Evolutionary conservation across 2,888 invertebrate species (phyloP).

Genomic region (Trichacis sp.): DNA sequence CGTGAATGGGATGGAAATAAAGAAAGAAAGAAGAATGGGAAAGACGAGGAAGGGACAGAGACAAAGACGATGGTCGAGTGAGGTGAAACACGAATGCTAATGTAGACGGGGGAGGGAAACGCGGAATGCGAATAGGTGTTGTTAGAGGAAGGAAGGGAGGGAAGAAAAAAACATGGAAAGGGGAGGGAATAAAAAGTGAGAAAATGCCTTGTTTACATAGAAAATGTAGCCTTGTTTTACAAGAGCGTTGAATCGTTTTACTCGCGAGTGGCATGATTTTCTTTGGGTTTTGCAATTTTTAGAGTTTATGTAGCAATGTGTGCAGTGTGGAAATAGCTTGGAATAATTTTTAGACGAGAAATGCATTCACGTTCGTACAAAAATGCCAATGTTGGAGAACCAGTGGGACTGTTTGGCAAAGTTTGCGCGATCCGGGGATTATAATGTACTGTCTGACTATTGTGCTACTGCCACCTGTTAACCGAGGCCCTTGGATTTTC

Average conservation of each 20-base stretch:
- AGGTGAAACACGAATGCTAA: slow-evolving; percentile 38
- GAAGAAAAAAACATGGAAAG: slow-evolving; percentile 11
- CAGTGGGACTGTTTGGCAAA: not conserved
- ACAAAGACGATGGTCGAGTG: slow-evolving; percentile 21
- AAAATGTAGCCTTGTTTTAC: slow-evolving; percentile 18
- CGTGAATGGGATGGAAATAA: slow-evolving; percentile 46
- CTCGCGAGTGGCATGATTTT: slow-evolving; percentile 7
- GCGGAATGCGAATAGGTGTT: slow-evolving; percentile 35
- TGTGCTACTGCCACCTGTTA: slow-evolving; percentile 4
- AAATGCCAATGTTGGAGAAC: too few relatives aligned
- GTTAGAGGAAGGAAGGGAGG: slow-evolving; percentile 19
- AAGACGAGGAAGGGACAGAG: slow-evolving; percentile 52
- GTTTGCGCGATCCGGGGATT: not conserved
- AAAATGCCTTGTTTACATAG: slow-evolving; percentile 29
- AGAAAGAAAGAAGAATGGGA: slow-evolving; percentile 66
- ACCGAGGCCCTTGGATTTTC: slow-evolving; percentile 2
- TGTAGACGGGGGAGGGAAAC: slow-evolving; percentile 51
- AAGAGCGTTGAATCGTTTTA: slow-evolving; percentile 19
- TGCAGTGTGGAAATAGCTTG: too few relatives aligned
- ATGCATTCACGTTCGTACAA: too few relatives aligned
- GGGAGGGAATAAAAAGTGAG: slow-evolving; percentile 8
- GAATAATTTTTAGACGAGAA: not conserved
- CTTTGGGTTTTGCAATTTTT: not conserved
- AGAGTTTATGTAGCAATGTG: not conserved
- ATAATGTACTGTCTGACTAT: slow-evolving; percentile 1